phyloP scores from a whole-genome alignment of 2,888 invertebrate genomes.

The Diabrotica balteata region DNA sequence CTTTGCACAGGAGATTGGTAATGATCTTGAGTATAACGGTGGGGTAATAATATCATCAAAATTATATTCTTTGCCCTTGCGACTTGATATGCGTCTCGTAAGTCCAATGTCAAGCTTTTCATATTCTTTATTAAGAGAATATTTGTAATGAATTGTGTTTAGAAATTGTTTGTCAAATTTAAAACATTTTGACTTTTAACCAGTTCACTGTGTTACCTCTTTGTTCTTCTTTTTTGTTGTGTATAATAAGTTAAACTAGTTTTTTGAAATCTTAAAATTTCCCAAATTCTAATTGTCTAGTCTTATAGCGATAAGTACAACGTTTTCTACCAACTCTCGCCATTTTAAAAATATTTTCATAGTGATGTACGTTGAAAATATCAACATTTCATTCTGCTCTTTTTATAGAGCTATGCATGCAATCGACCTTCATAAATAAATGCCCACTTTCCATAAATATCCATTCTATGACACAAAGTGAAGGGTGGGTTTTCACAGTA shows the following conservation, averaged over 20 bases:
- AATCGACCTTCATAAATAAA: slow-evolving; percentile 25
- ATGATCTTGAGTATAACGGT: too few species aligned
- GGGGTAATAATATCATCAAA: too few species aligned
- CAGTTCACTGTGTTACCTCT: slow-evolving; percentile 19
- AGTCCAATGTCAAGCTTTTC: slow-evolving; percentile 17
- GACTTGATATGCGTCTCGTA: background rate
- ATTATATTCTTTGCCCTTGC: too few species aligned
- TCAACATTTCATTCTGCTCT: slow-evolving; percentile 21
- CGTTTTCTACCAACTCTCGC: too few species aligned
- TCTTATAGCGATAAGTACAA: slow-evolving; percentile 4
- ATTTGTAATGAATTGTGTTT: slow-evolving; percentile 15
- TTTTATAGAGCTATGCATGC: slow-evolving; percentile 15
- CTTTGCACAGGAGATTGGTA: too few species aligned
- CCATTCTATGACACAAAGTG: background rate
- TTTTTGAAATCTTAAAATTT: background rate
- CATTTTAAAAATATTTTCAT: too few species aligned
- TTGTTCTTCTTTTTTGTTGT: slow-evolving; percentile 12
- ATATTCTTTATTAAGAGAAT: slow-evolving; percentile 10
- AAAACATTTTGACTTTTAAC: slow-evolving; percentile 22
- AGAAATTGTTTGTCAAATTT: background rate
- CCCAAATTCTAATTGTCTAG: slow-evolving; percentile 19
- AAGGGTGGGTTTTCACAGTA: slow-evolving; percentile 20
- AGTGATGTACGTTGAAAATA: slow-evolving; percentile 25
- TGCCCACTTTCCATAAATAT: slow-evolving; percentile 15
- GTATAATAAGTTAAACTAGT: background rate